phyloP scores from a whole-genome alignment of 2,888 invertebrate genomes.

The Macrosoma leucophasiata region DNA sequence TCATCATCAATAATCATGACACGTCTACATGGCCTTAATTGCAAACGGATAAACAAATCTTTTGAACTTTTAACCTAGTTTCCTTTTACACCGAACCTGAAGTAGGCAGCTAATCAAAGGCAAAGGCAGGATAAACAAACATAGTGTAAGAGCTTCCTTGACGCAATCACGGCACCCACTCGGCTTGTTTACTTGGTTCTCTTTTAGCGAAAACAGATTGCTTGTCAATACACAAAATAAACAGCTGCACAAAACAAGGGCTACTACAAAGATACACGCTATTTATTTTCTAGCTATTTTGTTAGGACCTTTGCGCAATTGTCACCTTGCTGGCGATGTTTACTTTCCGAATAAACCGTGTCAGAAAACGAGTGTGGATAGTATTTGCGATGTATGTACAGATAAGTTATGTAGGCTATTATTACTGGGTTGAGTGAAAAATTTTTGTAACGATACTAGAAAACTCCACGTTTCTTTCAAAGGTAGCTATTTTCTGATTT shows the following conservation, averaged over 20 bases:
- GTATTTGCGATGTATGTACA: slow-evolving; percentile 19
- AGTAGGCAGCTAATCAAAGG: slow-evolving; percentile 54
- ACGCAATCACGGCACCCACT: slow-evolving; percentile 55
- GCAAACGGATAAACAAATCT: slow-evolving; percentile 23
- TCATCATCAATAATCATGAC: too few relatives aligned
- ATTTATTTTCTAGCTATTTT: slow-evolving; percentile 39
- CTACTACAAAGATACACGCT: slow-evolving; percentile 36
- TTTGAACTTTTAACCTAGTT: slow-evolving; percentile 26
- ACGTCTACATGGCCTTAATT: too few relatives aligned
- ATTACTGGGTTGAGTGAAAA: too few relatives aligned
- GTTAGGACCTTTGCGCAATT: slow-evolving; percentile 35
- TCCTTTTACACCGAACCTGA: slow-evolving; percentile 24
- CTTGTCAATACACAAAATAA: slow-evolving; percentile 62
- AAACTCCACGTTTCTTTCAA: too few relatives aligned
- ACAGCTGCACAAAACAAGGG: slow-evolving; percentile 48
- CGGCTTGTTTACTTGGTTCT: slow-evolving; percentile 49
- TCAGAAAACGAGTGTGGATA: slow-evolving; percentile 20
- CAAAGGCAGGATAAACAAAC: slow-evolving; percentile 48
- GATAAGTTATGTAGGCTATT: too few relatives aligned
- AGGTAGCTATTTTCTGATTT: too few relatives aligned
- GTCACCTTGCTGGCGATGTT: slow-evolving; percentile 29
- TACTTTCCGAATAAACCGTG: slow-evolving; percentile 31
- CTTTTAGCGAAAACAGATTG: slow-evolving; percentile 57
- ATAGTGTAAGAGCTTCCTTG: slow-evolving; percentile 41
- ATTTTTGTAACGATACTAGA: too few relatives aligned